phyloP scores from a whole-genome alignment of 2,113 vertebrate genomes.

The Ifrita kowaldi region DNA sequence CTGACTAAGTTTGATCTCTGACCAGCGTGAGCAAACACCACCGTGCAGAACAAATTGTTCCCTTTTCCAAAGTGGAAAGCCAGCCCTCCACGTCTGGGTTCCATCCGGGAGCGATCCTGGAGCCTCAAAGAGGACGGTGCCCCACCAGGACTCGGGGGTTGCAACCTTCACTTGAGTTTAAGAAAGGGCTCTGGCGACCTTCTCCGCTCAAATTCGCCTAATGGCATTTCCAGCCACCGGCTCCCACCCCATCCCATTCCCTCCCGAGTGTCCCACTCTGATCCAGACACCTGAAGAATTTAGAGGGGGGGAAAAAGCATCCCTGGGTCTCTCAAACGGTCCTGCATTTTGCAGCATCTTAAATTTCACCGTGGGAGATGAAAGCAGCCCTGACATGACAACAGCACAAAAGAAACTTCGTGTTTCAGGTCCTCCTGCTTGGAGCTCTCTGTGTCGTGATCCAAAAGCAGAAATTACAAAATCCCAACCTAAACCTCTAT shows the following conservation, averaged over 20 bases:
- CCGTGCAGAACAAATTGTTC: background rate
- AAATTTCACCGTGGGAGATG: background rate
- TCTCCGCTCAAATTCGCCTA: background rate
- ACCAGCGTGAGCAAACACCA: background rate
- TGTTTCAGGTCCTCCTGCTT: background rate
- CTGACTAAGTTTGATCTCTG: background rate
- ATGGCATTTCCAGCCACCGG: background rate
- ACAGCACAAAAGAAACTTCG: background rate
- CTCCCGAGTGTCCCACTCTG: background rate
- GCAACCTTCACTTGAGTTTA: background rate
- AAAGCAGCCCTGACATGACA: background rate
- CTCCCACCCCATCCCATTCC: background rate
- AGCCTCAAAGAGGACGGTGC: background rate
- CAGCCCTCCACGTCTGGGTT: background rate
- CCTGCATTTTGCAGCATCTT: background rate
- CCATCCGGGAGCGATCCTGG: background rate
- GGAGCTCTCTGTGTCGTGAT: background rate
- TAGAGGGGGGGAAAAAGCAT: fast-evolving
- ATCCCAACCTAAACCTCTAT: background rate
- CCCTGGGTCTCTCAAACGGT: background rate
- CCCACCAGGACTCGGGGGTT: background rate
- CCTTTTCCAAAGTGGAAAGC: background rate
- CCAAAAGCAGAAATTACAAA: background rate
- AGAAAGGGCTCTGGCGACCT: background rate
- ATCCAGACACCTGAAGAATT: background rate